Percentiles rank a stretch among this genome's conserved stretches.
Evolutionary conservation across 1,140 invertebrate genomes (phyloP).

Genomic region (Paraescarpia echinospica): DNA sequence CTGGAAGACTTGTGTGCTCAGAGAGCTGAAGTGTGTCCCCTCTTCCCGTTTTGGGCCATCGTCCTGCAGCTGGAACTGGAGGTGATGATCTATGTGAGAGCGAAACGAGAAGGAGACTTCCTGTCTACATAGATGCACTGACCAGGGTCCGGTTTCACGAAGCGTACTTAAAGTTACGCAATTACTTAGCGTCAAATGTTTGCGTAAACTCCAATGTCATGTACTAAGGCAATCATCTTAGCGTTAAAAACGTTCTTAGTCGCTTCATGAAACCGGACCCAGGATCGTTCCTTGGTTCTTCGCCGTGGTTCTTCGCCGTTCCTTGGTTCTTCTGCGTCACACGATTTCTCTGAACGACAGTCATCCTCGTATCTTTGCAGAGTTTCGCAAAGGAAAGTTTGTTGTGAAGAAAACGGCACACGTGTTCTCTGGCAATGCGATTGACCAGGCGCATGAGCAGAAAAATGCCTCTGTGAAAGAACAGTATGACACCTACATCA

Average conservation of each 20-base stretch:
- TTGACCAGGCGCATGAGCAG: too few relatives aligned
- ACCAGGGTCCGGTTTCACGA: too few relatives aligned
- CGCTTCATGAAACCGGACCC: too few relatives aligned
- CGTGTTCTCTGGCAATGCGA: slow-evolving; percentile 31
- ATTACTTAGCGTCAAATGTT: too few relatives aligned
- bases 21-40: too few relatives aligned
- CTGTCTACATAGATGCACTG: neutral
- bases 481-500: neutral
- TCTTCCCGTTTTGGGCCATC: too few relatives aligned
- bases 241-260: too few relatives aligned
- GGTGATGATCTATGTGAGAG: too few relatives aligned
- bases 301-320: slow-evolving; percentile 26
- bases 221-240: too few relatives aligned
- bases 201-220: too few relatives aligned
- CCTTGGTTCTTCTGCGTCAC: slow-evolving; percentile 30
- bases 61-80: too few relatives aligned
- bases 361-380: slow-evolving; percentile 25
- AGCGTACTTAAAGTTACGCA: too few relatives aligned
- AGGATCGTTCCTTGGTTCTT: slow-evolving; percentile 33
- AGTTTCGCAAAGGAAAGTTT: neutral
- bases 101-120: neutral
- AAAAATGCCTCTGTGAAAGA: slow-evolving; percentile 22
- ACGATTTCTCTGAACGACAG: slow-evolving; percentile 21
- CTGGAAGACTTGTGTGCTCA: neutral
- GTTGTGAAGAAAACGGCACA: slow-evolving; percentile 22